Evolutionary conservation across 2,113 vertebrate genomes (phyloP), one percentile per base, ranked within the genome.

Genomic region (Channa argus): DNA sequence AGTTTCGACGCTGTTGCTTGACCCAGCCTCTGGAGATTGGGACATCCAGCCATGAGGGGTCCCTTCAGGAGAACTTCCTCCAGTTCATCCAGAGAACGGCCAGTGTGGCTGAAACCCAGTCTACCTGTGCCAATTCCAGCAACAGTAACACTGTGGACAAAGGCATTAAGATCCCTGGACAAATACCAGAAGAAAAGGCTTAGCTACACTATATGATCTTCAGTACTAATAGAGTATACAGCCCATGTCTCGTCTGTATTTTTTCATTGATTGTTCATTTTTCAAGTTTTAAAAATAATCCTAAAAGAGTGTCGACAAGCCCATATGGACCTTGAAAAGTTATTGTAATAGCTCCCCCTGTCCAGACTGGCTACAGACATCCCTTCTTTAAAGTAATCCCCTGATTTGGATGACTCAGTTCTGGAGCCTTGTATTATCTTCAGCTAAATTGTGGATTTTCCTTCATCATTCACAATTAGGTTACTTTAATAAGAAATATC

Each of bases 41-140:
- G 33, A 76, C 90, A n/a, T 94, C 94, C 0, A 84, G 94, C 65
- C 94, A 95, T 0, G 96, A 97, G 87, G 94, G 93, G 36, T 96
- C 95, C 2, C 85, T 95, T 34, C 96, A 96, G 77, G 95, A 95
- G 75, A 95, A 96, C 74, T 94, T 99, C 81, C 86, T 98, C 33
- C 96, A 94, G 87, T 96, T 96, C 80, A 91, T 98, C 14, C 96
- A 94, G 80, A 94, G 95, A 86, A 95, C 95, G 0, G 94, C 63
- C 80, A 93, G 90, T 0, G 79, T 89, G 52, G 90, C 95, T 62
- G 94, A 96, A 68, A 94, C 85, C 7, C 86, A 74, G 0, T 80
- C 92, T 52, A 93, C 84, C 83, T 94, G 90, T 62, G 67, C 76
- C 58, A 92, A 86, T 54, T 86, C 91, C 52, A 94, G 88, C 59